phyloP scores from a whole-genome alignment of 2,113 vertebrate species.

The Phylloscopus trochiloides region DNA sequence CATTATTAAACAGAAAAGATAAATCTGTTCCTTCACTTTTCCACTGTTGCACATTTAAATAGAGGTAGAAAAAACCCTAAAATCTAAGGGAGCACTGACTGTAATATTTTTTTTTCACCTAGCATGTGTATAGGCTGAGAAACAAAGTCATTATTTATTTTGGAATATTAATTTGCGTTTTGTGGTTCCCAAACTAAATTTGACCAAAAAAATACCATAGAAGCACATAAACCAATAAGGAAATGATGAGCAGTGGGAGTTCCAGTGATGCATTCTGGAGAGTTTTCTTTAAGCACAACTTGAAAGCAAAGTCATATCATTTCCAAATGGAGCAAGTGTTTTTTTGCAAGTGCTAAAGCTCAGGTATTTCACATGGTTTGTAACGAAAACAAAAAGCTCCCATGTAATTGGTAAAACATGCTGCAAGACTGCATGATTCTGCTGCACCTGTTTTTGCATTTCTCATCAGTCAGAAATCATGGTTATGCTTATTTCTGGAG shows the following conservation, averaged over 20 bases:
- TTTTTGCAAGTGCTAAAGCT: neutral
- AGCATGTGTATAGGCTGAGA: neutral
- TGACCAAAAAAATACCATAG: neutral
- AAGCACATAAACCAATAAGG: neutral
- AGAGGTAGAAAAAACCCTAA: neutral
- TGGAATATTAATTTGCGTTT: neutral
- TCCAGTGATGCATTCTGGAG: neutral
- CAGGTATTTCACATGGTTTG: neutral
- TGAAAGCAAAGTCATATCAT: neutral
- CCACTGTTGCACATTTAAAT: neutral
- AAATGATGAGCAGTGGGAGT: neutral
- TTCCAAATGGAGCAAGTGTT: neutral
- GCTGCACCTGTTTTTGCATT: neutral
- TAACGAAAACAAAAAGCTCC: neutral
- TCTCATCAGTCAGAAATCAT: neutral
- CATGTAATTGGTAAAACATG: rapidly evolving
- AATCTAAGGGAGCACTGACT: neutral
- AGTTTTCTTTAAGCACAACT: neutral
- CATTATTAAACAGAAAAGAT: too few species aligned
- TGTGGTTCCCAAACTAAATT: neutral
- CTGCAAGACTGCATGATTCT: neutral
- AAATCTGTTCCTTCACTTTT: neutral
- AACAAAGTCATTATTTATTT: neutral
- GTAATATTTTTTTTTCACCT: neutral
- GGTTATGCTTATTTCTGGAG: neutral